Percentiles rank a stretch among this genome's conserved stretches.
Evolutionary conservation across 2,113 vertebrate genomes (phyloP).

Genomic region (Psephotus haematonotus): DNA sequence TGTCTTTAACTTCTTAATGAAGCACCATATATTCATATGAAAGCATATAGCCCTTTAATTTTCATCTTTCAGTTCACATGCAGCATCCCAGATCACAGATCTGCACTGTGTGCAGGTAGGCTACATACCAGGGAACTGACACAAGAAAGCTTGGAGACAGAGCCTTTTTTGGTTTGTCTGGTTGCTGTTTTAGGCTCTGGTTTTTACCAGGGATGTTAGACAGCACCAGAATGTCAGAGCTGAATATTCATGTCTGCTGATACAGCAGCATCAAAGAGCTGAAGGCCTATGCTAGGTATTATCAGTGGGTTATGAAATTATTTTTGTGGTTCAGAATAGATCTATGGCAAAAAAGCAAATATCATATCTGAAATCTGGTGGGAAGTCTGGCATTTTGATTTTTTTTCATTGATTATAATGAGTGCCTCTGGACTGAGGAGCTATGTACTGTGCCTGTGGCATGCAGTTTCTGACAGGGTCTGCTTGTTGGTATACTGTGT

Average conservation of each 20-base stretch:
- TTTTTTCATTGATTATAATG: neutral
- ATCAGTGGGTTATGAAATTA: neutral
- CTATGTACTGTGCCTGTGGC: neutral
- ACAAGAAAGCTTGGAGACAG: neutral
- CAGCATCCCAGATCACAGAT: neutral
- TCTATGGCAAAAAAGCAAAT: neutral
- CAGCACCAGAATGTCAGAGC: neutral
- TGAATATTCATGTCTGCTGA: neutral
- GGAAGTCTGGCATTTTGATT: neutral
- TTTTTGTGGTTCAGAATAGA: neutral
- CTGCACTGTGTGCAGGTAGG: neutral
- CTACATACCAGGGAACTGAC: fast-evolving
- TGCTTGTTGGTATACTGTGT: neutral
- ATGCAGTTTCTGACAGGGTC: neutral
- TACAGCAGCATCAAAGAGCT: neutral
- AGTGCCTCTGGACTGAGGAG: neutral
- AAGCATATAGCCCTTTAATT: neutral
- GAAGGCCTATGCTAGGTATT: neutral
- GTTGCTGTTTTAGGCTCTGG: neutral
- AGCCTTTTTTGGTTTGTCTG: neutral
- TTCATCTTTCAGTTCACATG: neutral
- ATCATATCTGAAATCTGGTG: neutral
- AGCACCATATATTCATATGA: neutral
- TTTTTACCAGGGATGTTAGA: neutral
- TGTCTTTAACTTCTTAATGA: neutral